These are phyloP conservation scores for Leptosomus discolor DNA, from an alignment of 2,113 vertebrate species.

Conservation along the genomic window DNA sequence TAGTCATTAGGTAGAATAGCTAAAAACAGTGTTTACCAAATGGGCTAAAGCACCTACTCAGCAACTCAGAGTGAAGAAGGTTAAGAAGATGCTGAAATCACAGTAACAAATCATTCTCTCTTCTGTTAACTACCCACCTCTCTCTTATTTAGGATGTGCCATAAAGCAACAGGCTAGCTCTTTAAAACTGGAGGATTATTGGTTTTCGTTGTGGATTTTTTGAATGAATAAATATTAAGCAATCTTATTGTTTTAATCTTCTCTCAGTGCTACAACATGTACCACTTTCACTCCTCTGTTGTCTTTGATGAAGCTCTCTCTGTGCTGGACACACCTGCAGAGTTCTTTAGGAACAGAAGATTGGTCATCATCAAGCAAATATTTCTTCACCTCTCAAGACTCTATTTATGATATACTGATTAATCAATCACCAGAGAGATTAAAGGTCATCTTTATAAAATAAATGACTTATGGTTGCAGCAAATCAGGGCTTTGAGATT, in stretches of 20 bases:
- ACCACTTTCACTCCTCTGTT: background rate
- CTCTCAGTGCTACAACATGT: background rate
- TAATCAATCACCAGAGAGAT: constrained; percentile 71
- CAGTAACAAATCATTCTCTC: background rate
- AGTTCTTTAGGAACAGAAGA: constrained; percentile 9
- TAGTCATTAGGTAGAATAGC: background rate
- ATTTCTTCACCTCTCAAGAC: background rate
- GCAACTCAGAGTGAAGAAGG: background rate
- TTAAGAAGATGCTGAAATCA: background rate
- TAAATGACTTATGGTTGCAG: constrained; percentile 54
- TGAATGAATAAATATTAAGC: background rate
- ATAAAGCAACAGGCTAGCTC: background rate
- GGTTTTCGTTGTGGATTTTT: background rate
- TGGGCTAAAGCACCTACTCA: background rate
- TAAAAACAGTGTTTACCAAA: background rate
- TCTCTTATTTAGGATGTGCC: background rate
- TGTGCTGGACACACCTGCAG: background rate
- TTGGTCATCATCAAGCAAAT: background rate
- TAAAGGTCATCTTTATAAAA: constrained; percentile 69
- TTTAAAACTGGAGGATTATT: background rate
- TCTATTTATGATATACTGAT: constrained; percentile 67
- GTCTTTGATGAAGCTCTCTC: background rate
- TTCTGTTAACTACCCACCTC: background rate
- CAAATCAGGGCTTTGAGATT: constrained; percentile 69
- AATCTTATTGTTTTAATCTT: background rate